phyloP scores from a whole-genome alignment of 2,797 vertebrate genomes.

The Pipistrellus pygmaeus region DNA sequence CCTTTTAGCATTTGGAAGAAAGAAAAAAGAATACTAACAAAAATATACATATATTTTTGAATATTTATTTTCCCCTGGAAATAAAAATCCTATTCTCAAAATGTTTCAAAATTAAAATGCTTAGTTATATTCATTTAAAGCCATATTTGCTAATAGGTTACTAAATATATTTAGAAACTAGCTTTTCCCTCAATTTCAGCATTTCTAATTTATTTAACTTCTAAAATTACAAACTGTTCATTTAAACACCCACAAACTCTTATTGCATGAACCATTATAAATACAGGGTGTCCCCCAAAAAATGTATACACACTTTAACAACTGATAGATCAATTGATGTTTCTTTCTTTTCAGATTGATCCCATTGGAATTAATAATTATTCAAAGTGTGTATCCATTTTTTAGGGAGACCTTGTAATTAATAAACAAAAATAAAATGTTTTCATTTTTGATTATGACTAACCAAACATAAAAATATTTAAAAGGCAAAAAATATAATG shows the following conservation, averaged over 20 bases:
- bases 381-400: too few species aligned
- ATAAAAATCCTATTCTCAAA: slow-evolving; percentile 63
- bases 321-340: too few species aligned
- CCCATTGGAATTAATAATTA: too few species aligned
- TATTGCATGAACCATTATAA: slow-evolving; percentile 44
- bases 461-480: slow-evolving; percentile 59
- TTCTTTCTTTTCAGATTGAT: too few species aligned
- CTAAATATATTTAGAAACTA: slow-evolving; percentile 52
- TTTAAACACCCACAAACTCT: slow-evolving; percentile 51
- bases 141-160: slow-evolving; percentile 29
- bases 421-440: slow-evolving; percentile 51
- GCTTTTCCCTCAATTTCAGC: slow-evolving; percentile 14
- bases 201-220: slow-evolving; percentile 59
- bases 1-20: slow-evolving; percentile 61
- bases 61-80: slow-evolving; percentile 37
- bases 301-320: too few species aligned
- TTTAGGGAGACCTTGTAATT: neutral
- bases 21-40: slow-evolving; percentile 60
- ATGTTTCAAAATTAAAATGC: slow-evolving; percentile 50
- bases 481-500: slow-evolving; percentile 44
- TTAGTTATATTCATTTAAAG: slow-evolving; percentile 40
- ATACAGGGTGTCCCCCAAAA: neutral
- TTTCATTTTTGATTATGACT: neutral
- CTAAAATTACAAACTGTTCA: slow-evolving; percentile 50
- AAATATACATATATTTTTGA: slow-evolving; percentile 39